Conservation (phyloP, 2,888 invertebrate species). For the Eupsilia transversa region DNA sequence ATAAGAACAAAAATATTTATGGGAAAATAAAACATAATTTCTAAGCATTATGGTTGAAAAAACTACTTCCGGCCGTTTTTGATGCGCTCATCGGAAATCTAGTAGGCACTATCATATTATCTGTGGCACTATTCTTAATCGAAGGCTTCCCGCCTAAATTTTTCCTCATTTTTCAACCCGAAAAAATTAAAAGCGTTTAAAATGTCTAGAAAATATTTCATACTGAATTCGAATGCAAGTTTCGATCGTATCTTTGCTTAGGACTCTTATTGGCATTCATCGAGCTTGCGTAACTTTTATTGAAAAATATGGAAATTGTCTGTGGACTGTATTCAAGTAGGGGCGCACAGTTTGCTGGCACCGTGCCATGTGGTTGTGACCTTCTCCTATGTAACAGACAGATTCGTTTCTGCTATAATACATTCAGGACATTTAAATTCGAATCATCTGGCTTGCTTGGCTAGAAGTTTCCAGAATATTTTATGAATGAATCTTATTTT, state of each 20-base stretch:
- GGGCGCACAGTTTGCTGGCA: slow-evolving; percentile 48
- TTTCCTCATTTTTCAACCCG: no score
- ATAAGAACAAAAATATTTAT: no score
- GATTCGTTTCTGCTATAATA: slow-evolving; percentile 16
- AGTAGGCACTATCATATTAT: no score
- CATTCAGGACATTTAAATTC: slow-evolving; percentile 44
- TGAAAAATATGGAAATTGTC: slow-evolving; percentile 43
- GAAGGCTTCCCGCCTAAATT: no score
- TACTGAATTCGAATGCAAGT: not conserved
- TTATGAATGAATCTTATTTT: not conserved
- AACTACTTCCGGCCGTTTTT: no score
- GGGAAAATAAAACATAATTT: no score
- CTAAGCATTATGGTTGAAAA: no score
- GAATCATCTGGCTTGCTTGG: not conserved
- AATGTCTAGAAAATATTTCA: not conserved
- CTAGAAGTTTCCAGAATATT: slow-evolving; percentile 5
- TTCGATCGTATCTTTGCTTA: not conserved
- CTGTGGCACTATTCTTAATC: no score
- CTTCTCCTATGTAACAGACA: slow-evolving; percentile 52
- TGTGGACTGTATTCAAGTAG: slow-evolving; percentile 39
- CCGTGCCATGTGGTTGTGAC: slow-evolving; percentile 58
- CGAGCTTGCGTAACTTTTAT: slow-evolving; percentile 44
- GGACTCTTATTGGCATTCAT: slow-evolving; percentile 9
- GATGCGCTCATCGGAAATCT: no score
- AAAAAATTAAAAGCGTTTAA: no score